phyloP scores from a whole-genome alignment of 2,888 invertebrate species.

The Bembecia ichneumoniformis region DNA sequence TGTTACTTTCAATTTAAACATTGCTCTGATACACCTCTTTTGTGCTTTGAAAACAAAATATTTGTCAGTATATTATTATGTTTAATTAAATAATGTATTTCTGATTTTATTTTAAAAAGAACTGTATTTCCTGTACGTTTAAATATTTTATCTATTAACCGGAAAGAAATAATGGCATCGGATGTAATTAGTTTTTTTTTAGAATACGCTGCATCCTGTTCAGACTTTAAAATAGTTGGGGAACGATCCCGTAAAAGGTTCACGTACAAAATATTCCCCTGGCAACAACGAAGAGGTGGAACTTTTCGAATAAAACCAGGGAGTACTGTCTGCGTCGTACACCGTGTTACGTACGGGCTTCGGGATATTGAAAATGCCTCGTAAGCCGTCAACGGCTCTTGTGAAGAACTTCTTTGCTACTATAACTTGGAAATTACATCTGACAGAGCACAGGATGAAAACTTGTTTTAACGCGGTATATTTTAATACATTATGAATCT shows the following conservation, averaged over 20 bases:
- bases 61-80: too few species aligned
- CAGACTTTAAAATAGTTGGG: not conserved
- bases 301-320: conserved; percentile 41
- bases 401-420: not conserved
- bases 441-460: not conserved
- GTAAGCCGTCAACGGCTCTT: not conserved
- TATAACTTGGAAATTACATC: not conserved
- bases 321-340: not conserved
- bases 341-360: not conserved
- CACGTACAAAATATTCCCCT: conserved; percentile 10
- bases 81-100: too few species aligned
- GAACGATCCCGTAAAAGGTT: conserved; percentile 1
- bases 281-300: conserved; percentile 28
- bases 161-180: too few species aligned
- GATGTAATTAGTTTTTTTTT: too few species aligned
- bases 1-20: too few species aligned
- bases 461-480: not conserved
- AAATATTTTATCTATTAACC: too few species aligned
- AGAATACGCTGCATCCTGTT: not conserved
- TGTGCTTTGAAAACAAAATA: too few species aligned
- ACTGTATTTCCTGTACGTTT: too few species aligned
- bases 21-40: too few species aligned
- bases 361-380: not conserved
- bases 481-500: not conserved
- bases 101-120: too few species aligned